Conservation (phyloP, 2,888 invertebrate genomes). For the Balanococcus diminutus region DNA sequence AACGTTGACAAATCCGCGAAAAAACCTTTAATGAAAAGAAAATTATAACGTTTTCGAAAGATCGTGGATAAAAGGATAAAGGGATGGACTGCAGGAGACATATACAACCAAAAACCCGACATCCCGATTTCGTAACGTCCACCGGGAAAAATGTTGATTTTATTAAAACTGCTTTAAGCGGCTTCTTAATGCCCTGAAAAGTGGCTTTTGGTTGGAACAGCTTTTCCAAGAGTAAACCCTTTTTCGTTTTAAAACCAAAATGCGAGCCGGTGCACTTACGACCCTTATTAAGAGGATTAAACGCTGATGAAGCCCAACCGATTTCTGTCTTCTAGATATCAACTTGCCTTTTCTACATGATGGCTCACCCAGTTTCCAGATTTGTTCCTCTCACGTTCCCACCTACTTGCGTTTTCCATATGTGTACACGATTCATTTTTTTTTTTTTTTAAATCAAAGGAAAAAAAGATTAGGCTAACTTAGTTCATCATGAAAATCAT, state of each 20-base stretch:
- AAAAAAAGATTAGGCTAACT: not conserved
- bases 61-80: conserved; percentile 33
- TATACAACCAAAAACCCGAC: conserved; percentile 15
- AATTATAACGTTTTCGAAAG: conserved; percentile 44
- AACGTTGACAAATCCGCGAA: conserved; percentile 51
- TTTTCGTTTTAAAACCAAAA: conserved; percentile 53
- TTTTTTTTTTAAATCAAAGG: not conserved
- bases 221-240: conserved; percentile 53
- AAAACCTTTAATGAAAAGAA: conserved; percentile 47
- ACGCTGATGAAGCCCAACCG: conserved; percentile 54
- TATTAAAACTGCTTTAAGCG: conserved; percentile 55
- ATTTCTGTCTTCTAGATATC: conserved; percentile 51
- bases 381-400: not conserved
- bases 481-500: not conserved
- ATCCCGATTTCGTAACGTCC: conserved; percentile 49
- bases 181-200: conserved; percentile 54
- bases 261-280: conserved; percentile 53
- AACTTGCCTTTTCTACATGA: conserved; percentile 21
- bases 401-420: not conserved
- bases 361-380: conserved; percentile 18
- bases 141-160: conserved; percentile 55
- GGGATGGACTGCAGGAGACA: conserved; percentile 24
- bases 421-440: not conserved
- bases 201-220: conserved; percentile 50
- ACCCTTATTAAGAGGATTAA: conserved; percentile 55